Evolutionary conservation across 2,797 vertebrate genomes (phyloP), one percentile per base, ranked within the genome.

Genomic region (Hoplostethus mediterraneus): DNA sequence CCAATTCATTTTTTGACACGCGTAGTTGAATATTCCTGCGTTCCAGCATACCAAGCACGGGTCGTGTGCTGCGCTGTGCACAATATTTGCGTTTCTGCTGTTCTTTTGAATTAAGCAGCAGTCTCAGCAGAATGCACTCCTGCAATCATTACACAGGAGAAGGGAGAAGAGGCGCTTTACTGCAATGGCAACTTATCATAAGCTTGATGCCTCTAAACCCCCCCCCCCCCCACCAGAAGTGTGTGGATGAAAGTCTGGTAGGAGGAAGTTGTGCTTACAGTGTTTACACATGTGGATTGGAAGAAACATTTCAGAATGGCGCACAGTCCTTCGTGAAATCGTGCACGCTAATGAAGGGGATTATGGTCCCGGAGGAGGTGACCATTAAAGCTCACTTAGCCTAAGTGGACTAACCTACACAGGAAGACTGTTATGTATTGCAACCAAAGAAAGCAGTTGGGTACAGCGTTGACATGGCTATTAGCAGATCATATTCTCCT

Each of bases 351-450:
- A 84, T 81, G 79, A 86, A 85, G 73, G 62, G 76, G 64, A 75
- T 67, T 30, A 47, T 25, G 3, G 73, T 87, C 83, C 83, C 84
- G 66, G 42, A 82, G 86, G 88, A 89, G 86, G 33, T 6, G 33
- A 5, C 33, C 0, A 6, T 33, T 1, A 33, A 4, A 33, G 33
- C 33, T 88, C 85, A 83, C 82, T 89, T 79, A 21, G 67, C n/a
- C 63, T 64, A 60, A 79, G 58, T 66, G 51, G 59, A 72, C 48
- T 47, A 73, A 75, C 71, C 31, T 63, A 75, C 62, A 59, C 56
- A 64, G 54, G 74, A 73, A 59, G 73, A 83, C 83, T 69, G 63
- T 40, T 42, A 75, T 77, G 63, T 52, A 70, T 51, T 68, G 33
- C 55, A 77, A 71, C 82, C 75, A 80, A 83, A 84, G 69, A 14